Percentiles rank a stretch among this genome's conserved stretches.
These are phyloP conservation scores for Dendrolimus houi DNA, from an alignment of 2,888 invertebrate species.

Conservation along the genomic window DNA sequence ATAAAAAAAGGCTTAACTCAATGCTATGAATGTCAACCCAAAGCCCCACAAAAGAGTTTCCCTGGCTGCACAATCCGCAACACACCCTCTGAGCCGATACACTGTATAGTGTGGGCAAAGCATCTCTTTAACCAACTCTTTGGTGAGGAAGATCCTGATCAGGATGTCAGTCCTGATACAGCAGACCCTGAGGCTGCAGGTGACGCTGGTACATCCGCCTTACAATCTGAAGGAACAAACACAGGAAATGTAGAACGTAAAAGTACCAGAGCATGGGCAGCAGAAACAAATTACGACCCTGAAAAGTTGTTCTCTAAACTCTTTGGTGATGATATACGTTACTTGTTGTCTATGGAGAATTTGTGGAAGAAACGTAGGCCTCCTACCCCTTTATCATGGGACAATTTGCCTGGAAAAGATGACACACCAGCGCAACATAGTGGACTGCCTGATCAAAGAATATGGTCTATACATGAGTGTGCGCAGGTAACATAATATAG, in stretches of 20 bases:
- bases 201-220: slow-evolving; percentile 78
- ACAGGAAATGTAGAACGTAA: slow-evolving; percentile 75
- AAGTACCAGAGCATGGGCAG: slow-evolving; percentile 94
- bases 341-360: slow-evolving; percentile 95
- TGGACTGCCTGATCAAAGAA: slow-evolving; percentile 82
- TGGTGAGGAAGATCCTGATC: slow-evolving; percentile 96
- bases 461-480: slow-evolving; percentile 89
- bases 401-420: slow-evolving; percentile 77
- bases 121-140: slow-evolving; percentile 99
- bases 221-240: slow-evolving; percentile 58
- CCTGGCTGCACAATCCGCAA: slow-evolving; percentile 99
- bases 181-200: slow-evolving; percentile 95
- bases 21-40: slow-evolving; percentile 98
- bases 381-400: slow-evolving; percentile 88
- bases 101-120: slow-evolving; percentile 99
- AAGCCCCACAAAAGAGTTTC: slow-evolving; percentile 92
- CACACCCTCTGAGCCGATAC: slow-evolving; percentile 98
- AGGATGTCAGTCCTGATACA: slow-evolving; percentile 98
- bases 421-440: slow-evolving; percentile 53
- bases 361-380: slow-evolving; percentile 94
- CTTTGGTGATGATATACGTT: slow-evolving; percentile 95
- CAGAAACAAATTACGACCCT: slow-evolving; percentile 87
- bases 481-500: slow-evolving; percentile 43
- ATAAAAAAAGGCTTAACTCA: slow-evolving; percentile 92
- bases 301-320: slow-evolving; percentile 93